These are phyloP conservation scores for Megathymus violae DNA, from an alignment of 1,140 invertebrate genomes.

Conservation along the genomic window DNA sequence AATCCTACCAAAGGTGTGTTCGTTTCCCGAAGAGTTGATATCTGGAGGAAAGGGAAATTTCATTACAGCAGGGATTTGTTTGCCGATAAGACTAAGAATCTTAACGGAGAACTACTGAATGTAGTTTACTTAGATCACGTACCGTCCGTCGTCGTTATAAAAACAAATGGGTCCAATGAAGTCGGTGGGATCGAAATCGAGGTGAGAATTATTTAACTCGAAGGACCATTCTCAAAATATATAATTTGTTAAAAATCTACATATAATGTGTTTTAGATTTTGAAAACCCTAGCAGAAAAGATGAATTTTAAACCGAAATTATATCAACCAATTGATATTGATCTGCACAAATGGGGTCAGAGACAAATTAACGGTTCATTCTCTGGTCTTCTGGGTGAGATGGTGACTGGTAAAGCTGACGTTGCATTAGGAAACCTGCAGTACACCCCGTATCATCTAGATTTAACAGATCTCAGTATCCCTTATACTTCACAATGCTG, in stretches of 20 bases:
- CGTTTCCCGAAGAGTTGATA: slow-evolving; percentile 85
- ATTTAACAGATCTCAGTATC: slow-evolving; percentile 89
- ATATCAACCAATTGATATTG: slow-evolving; percentile 85
- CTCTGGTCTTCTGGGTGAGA: slow-evolving; percentile 89
- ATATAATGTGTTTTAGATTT: slow-evolving; percentile 85
- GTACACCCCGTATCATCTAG: slow-evolving; percentile 87
- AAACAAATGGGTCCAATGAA: slow-evolving; percentile 83
- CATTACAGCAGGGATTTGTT: slow-evolving; percentile 84
- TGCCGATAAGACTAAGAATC: slow-evolving; percentile 85
- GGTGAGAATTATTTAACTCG: slow-evolving; percentile 39
- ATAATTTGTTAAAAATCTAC: background rate
- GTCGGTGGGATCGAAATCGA: slow-evolving; percentile 85
- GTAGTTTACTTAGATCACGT: slow-evolving; percentile 89
- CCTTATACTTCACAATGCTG: slow-evolving; percentile 92
- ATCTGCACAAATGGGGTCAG: slow-evolving; percentile 87
- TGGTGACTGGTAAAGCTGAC: slow-evolving; percentile 87
- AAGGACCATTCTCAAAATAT: slow-evolving; percentile 14
- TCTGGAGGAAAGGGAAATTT: slow-evolving; percentile 86
- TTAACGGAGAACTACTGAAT: slow-evolving; percentile 83
- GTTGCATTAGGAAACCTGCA: slow-evolving; percentile 91
- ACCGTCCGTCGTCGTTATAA: slow-evolving; percentile 86
- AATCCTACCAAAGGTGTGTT: slow-evolving; percentile 80
- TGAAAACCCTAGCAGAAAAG: slow-evolving; percentile 86
- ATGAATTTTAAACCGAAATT: slow-evolving; percentile 88
- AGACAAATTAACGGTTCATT: slow-evolving; percentile 85